Base-by-base conservation (phyloP, 2,888 invertebrate species). In the Calliopum simillimum region DNA sequence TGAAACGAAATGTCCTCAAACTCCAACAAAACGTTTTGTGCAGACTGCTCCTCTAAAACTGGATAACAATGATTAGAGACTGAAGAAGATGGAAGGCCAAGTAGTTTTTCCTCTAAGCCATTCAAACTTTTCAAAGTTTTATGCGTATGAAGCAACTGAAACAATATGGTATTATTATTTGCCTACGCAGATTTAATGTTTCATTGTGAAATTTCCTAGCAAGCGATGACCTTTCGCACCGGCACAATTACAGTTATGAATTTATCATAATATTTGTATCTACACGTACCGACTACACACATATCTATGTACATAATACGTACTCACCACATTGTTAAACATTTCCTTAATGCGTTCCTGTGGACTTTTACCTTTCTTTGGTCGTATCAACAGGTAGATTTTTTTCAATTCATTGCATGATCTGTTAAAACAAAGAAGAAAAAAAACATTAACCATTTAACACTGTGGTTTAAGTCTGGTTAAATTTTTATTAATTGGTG, bases 341-440 rank as follows among this genome's bases (percentile, higher is more conserved):
- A 98, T 90, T 70, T 96, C 96, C 69, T 93, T 91, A 5, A 95
- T 84, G 69, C 95, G 88, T 78, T 92, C 91, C 75, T 90, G 89
- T 0, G 95, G 92, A 68, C 90, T 89, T 82, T 94, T 94, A 13
- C 95, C 96, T 82, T 95, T 92, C 88, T 97, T 97, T 1, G 92
- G 87, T 59, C 98, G 89, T 62, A 98, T 90, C 61, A 98, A 87
- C 68, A 97, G 85, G 82, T 95, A 94, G 65, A 99, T 92, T 77
- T 90, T 91, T 67, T 89, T 89, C 47, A 98, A 87, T 58, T 92
- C 91, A 0, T 94, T 92, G 78, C 95, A 93, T 79, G 91, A 88
- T 77, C 90, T 90, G 83, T 59, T 86, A 87, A 65, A 77, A 73
- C 71, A 73, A 70, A 72, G 71, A 68, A 43, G 21, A 70, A 55